phyloP scores from a whole-genome alignment of 2,797 vertebrate genomes.

The Cossypha polioptera region DNA sequence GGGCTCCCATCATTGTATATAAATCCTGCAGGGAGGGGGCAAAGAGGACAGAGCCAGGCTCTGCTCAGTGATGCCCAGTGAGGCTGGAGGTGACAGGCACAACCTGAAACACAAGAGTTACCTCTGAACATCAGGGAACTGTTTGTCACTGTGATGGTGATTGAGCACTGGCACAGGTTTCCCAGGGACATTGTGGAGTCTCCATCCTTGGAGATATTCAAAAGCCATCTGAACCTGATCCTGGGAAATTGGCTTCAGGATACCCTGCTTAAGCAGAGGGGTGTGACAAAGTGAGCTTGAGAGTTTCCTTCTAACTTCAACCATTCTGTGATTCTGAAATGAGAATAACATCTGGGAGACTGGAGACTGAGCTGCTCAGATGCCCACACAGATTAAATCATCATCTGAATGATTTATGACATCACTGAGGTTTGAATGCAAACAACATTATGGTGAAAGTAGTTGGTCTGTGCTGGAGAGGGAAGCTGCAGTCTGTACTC shows the following conservation, averaged over 20 bases:
- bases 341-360: not conserved
- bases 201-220: not conserved
- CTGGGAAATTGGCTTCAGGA: not conserved
- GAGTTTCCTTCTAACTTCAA: not conserved
- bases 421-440: not conserved
- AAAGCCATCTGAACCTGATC: not conserved
- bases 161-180: not conserved
- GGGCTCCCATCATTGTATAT: not conserved
- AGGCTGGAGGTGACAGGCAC: not conserved
- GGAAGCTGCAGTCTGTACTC: not conserved
- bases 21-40: not conserved
- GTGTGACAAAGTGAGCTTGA: not conserved
- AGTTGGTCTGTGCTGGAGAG: not conserved
- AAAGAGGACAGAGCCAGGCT: not conserved
- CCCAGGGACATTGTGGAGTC: not conserved
- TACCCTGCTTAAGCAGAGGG: not conserved
- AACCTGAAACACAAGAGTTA: not conserved
- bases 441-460: not conserved
- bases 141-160: not conserved
- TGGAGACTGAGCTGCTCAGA: not conserved
- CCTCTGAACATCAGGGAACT: not conserved
- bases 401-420: not conserved
- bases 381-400: not conserved
- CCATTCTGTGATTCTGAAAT: not conserved
- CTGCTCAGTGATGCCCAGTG: not conserved